These are phyloP conservation scores for Spisula subtruncata DNA, from an alignment of 2,888 invertebrate genomes.

Conservation along the genomic window DNA sequence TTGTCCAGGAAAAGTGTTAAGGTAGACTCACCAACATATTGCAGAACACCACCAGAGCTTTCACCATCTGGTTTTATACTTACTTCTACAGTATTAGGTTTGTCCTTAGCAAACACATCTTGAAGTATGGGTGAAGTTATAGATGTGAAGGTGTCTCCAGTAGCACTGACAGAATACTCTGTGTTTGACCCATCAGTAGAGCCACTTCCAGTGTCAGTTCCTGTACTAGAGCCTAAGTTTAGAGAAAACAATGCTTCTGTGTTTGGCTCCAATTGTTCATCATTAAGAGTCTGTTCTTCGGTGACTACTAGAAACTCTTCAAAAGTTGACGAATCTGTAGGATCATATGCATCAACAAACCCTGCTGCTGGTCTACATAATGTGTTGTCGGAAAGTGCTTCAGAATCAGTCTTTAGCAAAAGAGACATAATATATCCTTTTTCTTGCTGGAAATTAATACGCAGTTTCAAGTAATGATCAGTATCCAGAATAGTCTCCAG, in stretches of 20 bases:
- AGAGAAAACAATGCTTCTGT: slow-evolving; percentile 36
- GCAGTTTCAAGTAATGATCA: slow-evolving; percentile 32
- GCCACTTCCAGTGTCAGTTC: background rate
- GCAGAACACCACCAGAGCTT: slow-evolving; percentile 55
- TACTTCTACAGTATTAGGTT: slow-evolving; percentile 41
- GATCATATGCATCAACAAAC: slow-evolving; percentile 32
- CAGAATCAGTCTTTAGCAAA: slow-evolving; percentile 45
- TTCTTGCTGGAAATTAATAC: slow-evolving; percentile 30
- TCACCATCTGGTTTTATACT: slow-evolving; percentile 48
- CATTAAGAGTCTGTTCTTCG: slow-evolving; percentile 30
- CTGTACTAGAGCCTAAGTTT: slow-evolving; percentile 30
- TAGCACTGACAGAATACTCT: background rate
- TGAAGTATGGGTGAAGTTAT: slow-evolving; percentile 44
- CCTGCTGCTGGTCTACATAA: slow-evolving; percentile 38
- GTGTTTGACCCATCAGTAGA: background rate
- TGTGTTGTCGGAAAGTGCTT: slow-evolving; percentile 32
- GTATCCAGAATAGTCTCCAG: slow-evolving; percentile 23
- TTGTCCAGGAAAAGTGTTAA: slow-evolving; percentile 51
- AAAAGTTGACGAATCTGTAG: slow-evolving; percentile 23
- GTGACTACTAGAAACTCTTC: slow-evolving; percentile 45
- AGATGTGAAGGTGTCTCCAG: slow-evolving; percentile 47
- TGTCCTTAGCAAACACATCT: slow-evolving; percentile 40
- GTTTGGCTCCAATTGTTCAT: slow-evolving; percentile 42
- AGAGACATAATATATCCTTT: slow-evolving; percentile 31
- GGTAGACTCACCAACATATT: slow-evolving; percentile 58